phyloP scores from a whole-genome alignment of 2,113 vertebrate species.

The Ameiurus melas region DNA sequence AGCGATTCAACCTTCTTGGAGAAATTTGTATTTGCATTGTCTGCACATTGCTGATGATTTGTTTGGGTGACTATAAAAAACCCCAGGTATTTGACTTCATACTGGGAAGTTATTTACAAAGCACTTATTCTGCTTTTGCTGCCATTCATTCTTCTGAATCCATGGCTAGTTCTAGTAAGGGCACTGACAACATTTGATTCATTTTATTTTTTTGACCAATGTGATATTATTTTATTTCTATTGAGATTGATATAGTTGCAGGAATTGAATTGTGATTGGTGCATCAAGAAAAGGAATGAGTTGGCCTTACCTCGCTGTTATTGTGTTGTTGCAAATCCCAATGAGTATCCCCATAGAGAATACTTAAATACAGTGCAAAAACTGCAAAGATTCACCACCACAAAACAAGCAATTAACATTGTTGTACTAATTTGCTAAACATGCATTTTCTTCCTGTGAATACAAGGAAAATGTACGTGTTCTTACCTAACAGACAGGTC shows the following conservation, averaged over 20 bases:
- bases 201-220: neutral
- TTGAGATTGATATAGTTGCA: neutral
- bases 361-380: neutral
- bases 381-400: neutral
- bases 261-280: neutral
- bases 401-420: conserved; percentile 3
- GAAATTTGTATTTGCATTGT: neutral
- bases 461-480: neutral
- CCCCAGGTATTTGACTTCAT: neutral
- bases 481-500: neutral
- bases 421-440: neutral
- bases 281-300: neutral
- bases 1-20: neutral
- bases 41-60: neutral
- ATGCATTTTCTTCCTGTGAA: neutral
- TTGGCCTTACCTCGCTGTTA: neutral
- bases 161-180: neutral
- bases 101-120: neutral
- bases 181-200: neutral
- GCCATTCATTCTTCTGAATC: neutral
- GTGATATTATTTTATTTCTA: neutral
- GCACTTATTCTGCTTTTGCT: neutral
- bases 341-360: neutral
- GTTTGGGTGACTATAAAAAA: neutral
- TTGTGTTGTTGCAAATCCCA: neutral